These are phyloP conservation scores for Bovichtus variegatus DNA, from an alignment of 2,797 vertebrate species.

Conservation along the genomic window DNA sequence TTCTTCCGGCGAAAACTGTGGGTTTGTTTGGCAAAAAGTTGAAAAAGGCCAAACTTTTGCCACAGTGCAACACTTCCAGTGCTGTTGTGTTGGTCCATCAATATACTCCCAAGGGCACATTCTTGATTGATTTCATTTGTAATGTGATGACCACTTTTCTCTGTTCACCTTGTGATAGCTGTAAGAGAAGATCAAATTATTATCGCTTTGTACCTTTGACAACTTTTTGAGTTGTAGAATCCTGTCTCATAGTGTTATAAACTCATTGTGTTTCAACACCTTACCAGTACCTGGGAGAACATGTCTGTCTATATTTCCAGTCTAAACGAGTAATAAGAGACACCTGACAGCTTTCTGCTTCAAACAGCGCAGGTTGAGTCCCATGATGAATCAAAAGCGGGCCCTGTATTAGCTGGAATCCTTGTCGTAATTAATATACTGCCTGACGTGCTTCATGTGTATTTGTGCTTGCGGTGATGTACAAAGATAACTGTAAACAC, in stretches of 20 bases:
- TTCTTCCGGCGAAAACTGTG: too few relatives aligned
- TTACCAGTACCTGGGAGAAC: background rate
- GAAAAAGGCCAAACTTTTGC: background rate
- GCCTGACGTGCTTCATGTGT: background rate
- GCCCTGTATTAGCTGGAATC: background rate
- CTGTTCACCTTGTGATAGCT: background rate
- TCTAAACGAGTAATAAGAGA: background rate
- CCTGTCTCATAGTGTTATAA: conserved; percentile 6
- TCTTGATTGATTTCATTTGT: background rate
- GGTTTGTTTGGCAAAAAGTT: background rate
- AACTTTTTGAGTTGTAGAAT: conserved; percentile 10
- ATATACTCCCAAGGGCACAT: background rate
- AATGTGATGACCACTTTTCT: background rate
- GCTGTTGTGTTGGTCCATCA: background rate
- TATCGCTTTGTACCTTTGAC: background rate
- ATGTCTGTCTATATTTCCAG: background rate
- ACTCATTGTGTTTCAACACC: background rate
- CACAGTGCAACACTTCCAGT: background rate
- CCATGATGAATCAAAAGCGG: background rate
- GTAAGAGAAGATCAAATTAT: background rate
- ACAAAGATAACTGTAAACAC: conserved; percentile 64
- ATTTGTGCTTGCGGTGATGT: conserved; percentile 8
- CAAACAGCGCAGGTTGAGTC: background rate
- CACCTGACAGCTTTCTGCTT: background rate
- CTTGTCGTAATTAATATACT: background rate